These are phyloP conservation scores for Euplexia lucipara DNA, from an alignment of 2,888 invertebrate genomes.

Conservation along the genomic window DNA sequence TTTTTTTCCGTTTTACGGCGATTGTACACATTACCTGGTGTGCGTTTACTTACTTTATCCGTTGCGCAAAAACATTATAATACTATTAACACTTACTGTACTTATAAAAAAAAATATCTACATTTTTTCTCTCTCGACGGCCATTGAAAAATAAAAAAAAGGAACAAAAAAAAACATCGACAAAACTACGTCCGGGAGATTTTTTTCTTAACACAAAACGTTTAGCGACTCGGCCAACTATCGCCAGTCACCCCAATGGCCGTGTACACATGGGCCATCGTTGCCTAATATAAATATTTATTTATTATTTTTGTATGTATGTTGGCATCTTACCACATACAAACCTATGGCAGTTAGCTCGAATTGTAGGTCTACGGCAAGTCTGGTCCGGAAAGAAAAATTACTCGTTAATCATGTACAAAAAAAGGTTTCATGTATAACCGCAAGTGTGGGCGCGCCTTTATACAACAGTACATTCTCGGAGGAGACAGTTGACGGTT, in stretches of 20 bases:
- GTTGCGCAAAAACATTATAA: constrained; percentile 64
- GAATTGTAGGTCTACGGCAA: constrained; percentile 83
- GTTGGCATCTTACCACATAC: constrained; percentile 91
- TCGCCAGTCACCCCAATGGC: constrained; percentile 55
- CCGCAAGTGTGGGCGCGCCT: constrained; percentile 59
- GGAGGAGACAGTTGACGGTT: constrained; percentile 42
- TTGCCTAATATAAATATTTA: constrained; percentile 56
- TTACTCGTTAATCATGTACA: constrained; percentile 81
- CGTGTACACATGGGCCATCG: constrained; percentile 47
- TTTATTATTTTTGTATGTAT: constrained; percentile 81
- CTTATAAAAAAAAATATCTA: constrained; percentile 47
- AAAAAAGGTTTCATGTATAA: constrained; percentile 50
- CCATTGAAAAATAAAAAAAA: constrained; percentile 38
- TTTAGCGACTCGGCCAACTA: constrained; percentile 33
- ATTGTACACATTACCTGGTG: constrained; percentile 79
- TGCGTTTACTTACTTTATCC: constrained; percentile 79
- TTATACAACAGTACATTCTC: constrained; percentile 41
- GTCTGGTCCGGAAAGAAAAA: constrained; percentile 87
- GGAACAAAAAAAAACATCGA: constrained; percentile 56
- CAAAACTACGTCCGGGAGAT: constrained; percentile 34
- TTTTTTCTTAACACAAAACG: constrained; percentile 17
- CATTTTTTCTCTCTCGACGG: constrained; percentile 22
- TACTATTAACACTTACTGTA: constrained; percentile 59
- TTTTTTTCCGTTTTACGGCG: constrained; percentile 53
- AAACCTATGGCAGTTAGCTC: constrained; percentile 83